Percentiles rank a stretch among this genome's conserved stretches.
Conservation (phyloP, 1,140 invertebrate species). For the Sinonovacula constricta region DNA sequence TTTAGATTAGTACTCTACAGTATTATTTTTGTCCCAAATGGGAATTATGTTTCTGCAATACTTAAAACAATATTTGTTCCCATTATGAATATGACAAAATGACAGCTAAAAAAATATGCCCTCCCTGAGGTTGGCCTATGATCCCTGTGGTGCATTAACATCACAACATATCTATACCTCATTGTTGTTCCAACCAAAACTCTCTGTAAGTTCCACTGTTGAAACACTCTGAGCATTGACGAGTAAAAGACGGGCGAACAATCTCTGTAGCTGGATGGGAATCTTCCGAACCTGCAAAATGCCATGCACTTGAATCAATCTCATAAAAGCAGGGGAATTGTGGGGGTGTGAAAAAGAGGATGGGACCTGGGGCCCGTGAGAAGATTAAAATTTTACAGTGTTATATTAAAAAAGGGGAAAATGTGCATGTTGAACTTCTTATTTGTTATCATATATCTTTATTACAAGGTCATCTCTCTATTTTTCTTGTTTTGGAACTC, state of each 20-base stretch:
- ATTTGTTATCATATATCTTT: neutral
- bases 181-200: conserved; percentile 78
- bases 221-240: conserved; percentile 71
- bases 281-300: conserved; percentile 72
- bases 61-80: neutral
- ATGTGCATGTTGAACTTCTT: neutral
- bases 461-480: neutral
- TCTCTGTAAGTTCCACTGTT: conserved; percentile 75
- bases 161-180: conserved; percentile 65
- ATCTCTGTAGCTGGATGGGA: conserved; percentile 73
- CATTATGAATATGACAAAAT: neutral
- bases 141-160: neutral
- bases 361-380: neutral
- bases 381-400: neutral
- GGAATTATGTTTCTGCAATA: neutral
- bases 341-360: too few relatives aligned
- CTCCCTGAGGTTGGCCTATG: neutral
- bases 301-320: neutral
- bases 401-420: neutral
- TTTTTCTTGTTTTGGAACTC: too few relatives aligned
- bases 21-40: too few relatives aligned
- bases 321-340: conserved; percentile 1
- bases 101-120: neutral
- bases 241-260: conserved; percentile 74
- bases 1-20: too few relatives aligned